Conservation (phyloP, 2,113 vertebrate species). For the Eulemur macaco region DNA sequence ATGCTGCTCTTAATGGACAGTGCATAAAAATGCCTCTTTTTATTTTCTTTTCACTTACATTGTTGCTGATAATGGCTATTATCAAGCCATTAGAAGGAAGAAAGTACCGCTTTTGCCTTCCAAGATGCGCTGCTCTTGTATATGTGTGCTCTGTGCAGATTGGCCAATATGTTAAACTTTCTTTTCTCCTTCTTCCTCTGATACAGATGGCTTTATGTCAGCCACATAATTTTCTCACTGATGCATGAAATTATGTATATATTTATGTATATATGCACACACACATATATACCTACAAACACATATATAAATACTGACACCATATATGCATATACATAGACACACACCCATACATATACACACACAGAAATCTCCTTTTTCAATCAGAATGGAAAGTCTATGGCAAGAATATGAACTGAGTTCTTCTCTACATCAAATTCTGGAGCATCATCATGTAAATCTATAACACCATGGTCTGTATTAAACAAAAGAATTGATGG, state of each 20-base stretch:
- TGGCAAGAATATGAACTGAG: slow-evolving; percentile 12
- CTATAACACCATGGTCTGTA: not conserved
- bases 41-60: slow-evolving; percentile 80
- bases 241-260: slow-evolving; percentile 34
- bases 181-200: slow-evolving; percentile 37
- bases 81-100: slow-evolving; percentile 67
- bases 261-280: not conserved
- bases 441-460: slow-evolving; percentile 49
- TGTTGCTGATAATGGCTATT: slow-evolving; percentile 73
- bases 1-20: slow-evolving; percentile 73
- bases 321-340: not conserved
- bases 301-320: not conserved
- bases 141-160: slow-evolving; percentile 19
- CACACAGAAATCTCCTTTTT: not conserved
- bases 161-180: slow-evolving; percentile 53
- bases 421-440: not conserved
- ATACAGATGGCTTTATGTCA: slow-evolving; percentile 51
- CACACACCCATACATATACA: not conserved
- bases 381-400: slow-evolving; percentile 45
- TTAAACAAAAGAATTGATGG: slow-evolving; percentile 19
- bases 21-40: slow-evolving; percentile 73
- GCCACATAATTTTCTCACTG: slow-evolving; percentile 38
- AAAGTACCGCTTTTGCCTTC: slow-evolving; percentile 67
- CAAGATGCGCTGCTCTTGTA: slow-evolving; percentile 67
- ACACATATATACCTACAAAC: not conserved